These are phyloP conservation scores for Eupelmus urozonus DNA, from an alignment of 2,888 invertebrate species.

Conservation along the genomic window DNA sequence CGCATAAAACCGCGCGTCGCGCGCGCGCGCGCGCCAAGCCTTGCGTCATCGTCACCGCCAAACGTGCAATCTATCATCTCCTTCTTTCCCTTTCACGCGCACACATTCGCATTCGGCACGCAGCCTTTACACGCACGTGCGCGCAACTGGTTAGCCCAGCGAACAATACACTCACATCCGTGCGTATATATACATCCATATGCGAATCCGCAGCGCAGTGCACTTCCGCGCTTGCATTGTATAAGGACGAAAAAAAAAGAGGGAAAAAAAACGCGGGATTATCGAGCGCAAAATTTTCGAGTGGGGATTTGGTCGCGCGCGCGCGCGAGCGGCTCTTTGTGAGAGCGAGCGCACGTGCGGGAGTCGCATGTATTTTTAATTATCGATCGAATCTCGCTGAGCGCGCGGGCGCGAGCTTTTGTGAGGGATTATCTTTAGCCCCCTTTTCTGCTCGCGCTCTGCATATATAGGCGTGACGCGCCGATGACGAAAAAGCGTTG, in stretches of 20 bases:
- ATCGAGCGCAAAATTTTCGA: constrained; percentile 29
- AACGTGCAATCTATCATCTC: background rate
- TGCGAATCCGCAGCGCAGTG: background rate
- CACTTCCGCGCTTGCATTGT: background rate
- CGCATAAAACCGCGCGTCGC: background rate
- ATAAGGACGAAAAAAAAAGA: constrained; percentile 1
- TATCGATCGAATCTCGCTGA: constrained; percentile 49
- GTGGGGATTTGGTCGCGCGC: constrained; percentile 24
- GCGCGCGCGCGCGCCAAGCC: background rate
- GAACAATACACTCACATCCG: constrained; percentile 1
- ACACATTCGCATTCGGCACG: background rate
- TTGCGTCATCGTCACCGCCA: background rate
- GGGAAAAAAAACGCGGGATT: background rate
- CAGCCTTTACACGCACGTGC: constrained; percentile 11
- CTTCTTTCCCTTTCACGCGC: background rate
- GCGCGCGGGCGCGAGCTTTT: constrained; percentile 44
- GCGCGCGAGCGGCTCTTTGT: background rate
- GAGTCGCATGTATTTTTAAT: constrained; percentile 53
- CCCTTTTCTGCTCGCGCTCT: background rate
- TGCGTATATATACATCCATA: background rate
- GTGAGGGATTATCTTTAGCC: constrained; percentile 12
- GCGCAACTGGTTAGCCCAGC: constrained; percentile 9
- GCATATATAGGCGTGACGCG: background rate
- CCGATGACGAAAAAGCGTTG: background rate
- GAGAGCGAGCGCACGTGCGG: constrained; percentile 2